Evolutionary conservation across 2,888 invertebrate species (phyloP).

Genomic region (Chydorus sphaericus): DNA sequence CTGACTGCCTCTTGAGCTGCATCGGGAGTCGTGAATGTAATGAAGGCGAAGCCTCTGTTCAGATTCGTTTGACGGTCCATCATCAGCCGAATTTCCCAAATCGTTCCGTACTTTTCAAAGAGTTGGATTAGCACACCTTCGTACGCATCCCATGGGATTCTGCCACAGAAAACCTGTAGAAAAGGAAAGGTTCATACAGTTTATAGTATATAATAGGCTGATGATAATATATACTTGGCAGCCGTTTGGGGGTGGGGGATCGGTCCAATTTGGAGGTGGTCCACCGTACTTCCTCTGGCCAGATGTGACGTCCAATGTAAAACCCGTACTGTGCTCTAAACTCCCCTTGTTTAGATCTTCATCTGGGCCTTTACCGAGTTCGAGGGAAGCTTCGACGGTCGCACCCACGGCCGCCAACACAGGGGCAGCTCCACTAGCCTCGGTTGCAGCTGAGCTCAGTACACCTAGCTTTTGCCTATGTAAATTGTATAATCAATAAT

Average conservation of each 20-base stretch:
- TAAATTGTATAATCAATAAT: background rate
- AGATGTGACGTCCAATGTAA: slow-evolving; percentile 87
- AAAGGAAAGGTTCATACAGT: background rate
- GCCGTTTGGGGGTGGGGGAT: slow-evolving; percentile 78
- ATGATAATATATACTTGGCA: slow-evolving; percentile 49
- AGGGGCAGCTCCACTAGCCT: slow-evolving; percentile 4
- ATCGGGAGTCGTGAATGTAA: slow-evolving; percentile 86
- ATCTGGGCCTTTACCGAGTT: slow-evolving; percentile 72
- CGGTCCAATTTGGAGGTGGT: slow-evolving; percentile 93
- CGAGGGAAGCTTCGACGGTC: slow-evolving; percentile 18
- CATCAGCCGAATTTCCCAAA: slow-evolving; percentile 98
- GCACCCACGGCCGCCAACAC: background rate
- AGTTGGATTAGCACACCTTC: slow-evolving; percentile 97
- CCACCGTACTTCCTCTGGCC: slow-evolving; percentile 99
- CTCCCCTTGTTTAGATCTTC: slow-evolving; percentile 80
- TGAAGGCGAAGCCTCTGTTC: slow-evolving; percentile 97
- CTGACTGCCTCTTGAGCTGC: slow-evolving; percentile 88
- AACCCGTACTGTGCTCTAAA: slow-evolving; percentile 83
- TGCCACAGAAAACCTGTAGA: slow-evolving; percentile 84
- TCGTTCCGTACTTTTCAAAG: slow-evolving; percentile 91
- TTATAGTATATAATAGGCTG: background rate
- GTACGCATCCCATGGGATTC: slow-evolving; percentile 97
- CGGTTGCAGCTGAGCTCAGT: slow-evolving; percentile 2
- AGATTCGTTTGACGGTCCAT: slow-evolving; percentile 99
- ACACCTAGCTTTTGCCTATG: slow-evolving; percentile 9